These are phyloP conservation scores for Botia kubotai DNA, from an alignment of 2,797 vertebrate species.

Conservation along the genomic window DNA sequence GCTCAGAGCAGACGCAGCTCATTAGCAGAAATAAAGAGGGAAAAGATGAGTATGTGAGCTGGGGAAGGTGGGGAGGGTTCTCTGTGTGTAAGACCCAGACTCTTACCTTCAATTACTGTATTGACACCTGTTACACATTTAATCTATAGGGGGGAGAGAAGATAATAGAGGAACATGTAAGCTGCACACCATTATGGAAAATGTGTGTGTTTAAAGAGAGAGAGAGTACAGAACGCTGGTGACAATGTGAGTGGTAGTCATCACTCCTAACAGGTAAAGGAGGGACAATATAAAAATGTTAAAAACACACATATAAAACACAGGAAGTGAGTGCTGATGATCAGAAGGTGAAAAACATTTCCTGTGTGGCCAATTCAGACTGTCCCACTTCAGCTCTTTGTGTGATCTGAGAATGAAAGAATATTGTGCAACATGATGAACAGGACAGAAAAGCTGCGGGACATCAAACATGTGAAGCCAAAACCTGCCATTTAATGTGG, in stretches of 20 bases:
- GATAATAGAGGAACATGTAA: conserved; percentile 78
- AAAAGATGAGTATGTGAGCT: conserved; percentile 70
- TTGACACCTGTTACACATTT: conserved; percentile 83
- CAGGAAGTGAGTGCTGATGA: conserved; percentile 24
- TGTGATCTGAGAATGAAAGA: not conserved
- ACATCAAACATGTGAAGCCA: not conserved
- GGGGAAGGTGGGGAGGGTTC: conserved; percentile 61
- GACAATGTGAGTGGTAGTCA: conserved; percentile 42
- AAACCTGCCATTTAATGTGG: not conserved
- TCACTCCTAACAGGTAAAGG: conserved; percentile 49
- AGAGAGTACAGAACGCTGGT: conserved; percentile 51
- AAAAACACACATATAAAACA: conserved; percentile 30
- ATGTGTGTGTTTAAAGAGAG: conserved; percentile 22
- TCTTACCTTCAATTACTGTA: conserved; percentile 90
- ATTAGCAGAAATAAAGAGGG: conserved; percentile 73
- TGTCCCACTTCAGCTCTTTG: conserved; percentile 26
- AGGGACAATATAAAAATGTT: conserved; percentile 34
- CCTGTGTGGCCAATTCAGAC: conserved; percentile 22
- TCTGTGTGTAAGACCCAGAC: conserved; percentile 37
- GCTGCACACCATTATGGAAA: conserved; percentile 54
- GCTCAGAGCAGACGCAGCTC: conserved; percentile 72
- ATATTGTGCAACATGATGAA: conserved; percentile 11
- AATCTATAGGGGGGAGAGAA: conserved; percentile 78
- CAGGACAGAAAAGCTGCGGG: not conserved
- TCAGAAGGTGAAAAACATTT: conserved; percentile 7